These are phyloP conservation scores for Tenthredo distinguenda DNA, from an alignment of 2,888 invertebrate genomes.

Conservation along the genomic window DNA sequence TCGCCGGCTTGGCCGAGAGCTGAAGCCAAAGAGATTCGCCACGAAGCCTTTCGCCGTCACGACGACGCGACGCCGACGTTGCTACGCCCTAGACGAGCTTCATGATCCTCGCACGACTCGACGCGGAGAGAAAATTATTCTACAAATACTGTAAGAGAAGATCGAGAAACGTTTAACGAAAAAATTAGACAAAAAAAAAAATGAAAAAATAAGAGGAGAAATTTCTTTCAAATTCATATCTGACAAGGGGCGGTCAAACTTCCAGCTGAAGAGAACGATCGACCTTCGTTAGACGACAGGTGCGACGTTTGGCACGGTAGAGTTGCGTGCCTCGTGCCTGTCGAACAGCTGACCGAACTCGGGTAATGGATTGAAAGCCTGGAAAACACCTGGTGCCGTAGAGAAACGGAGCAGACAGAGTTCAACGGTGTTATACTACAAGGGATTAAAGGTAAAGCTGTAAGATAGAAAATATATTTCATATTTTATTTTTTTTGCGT, in stretches of 20 bases:
- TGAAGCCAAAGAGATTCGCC: constrained; percentile 44
- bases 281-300: constrained; percentile 27
- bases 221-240: background rate
- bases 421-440: background rate
- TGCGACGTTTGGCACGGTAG: background rate
- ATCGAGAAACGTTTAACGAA: background rate
- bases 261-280: background rate
- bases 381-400: constrained; percentile 28
- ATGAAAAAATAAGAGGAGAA: background rate
- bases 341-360: constrained; percentile 51
- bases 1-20: constrained; percentile 8
- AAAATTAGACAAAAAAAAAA: background rate
- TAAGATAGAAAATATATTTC: background rate
- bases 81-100: background rate
- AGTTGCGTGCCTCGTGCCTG: background rate
- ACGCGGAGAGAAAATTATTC: background rate
- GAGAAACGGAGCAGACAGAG: background rate
- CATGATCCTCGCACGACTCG: background rate
- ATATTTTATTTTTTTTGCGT: background rate
- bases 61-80: background rate
- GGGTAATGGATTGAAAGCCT: constrained; percentile 45
- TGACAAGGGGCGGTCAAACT: background rate
- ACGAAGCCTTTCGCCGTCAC: constrained; percentile 31
- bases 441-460: background rate
- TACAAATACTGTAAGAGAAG: background rate